Conservation (phyloP, 2,797 vertebrate genomes). For the Sebastes steindachneri region DNA sequence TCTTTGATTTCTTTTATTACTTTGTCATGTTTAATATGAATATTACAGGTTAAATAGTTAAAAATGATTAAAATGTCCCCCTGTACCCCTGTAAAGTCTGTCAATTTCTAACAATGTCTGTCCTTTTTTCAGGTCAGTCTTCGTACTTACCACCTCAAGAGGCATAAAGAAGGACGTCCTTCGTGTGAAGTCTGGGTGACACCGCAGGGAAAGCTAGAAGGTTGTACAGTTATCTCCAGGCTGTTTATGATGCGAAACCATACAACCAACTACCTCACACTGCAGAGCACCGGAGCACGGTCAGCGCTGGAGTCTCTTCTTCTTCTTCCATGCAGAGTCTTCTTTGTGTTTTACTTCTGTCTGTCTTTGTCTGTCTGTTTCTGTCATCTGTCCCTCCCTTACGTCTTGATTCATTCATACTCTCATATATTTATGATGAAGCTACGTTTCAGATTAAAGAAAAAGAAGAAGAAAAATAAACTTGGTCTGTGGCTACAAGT, state of each 20-base stretch:
- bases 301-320: conserved; percentile 54
- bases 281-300: conserved; percentile 80
- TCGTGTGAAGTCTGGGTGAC: conserved; percentile 75
- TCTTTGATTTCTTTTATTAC: background rate
- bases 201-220: conserved; percentile 91
- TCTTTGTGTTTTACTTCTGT: conserved; percentile 10
- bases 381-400: background rate
- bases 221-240: conserved; percentile 87
- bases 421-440: background rate
- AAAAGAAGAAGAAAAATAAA: background rate
- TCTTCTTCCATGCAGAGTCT: conserved; percentile 9
- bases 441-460: background rate
- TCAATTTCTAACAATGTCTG: background rate
- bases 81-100: background rate
- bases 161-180: background rate
- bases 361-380: conserved; percentile 5
- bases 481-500: background rate
- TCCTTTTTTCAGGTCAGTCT: conserved; percentile 12
- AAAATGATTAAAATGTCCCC: background rate
- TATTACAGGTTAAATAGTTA: background rate
- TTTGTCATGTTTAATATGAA: background rate
- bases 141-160: conserved; percentile 65
- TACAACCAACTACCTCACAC: conserved; percentile 95
- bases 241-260: conserved; percentile 86
- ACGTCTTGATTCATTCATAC: background rate